Percentiles rank a stretch among this genome's conserved stretches.
Conservation (phyloP, 2,888 invertebrate genomes). For the Conops quadrifasciatus region DNA sequence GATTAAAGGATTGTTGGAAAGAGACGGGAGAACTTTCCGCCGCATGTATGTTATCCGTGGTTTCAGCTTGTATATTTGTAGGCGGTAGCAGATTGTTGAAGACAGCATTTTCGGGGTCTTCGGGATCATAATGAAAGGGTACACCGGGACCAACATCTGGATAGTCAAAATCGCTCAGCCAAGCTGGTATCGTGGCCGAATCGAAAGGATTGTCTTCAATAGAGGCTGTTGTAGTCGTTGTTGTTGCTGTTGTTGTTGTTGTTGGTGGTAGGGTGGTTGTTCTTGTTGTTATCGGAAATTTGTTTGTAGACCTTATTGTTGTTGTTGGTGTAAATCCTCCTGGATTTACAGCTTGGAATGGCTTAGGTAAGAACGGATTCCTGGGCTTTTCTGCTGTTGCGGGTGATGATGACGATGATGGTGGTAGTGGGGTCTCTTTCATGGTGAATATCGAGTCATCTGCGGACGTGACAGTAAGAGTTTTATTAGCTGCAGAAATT, state of each 20-base stretch:
- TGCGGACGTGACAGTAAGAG: slow-evolving; percentile 40
- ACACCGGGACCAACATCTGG: slow-evolving; percentile 62
- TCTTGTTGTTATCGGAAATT: slow-evolving; percentile 34
- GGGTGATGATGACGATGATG: slow-evolving; percentile 31
- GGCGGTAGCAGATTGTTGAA: slow-evolving; percentile 46
- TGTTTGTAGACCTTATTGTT: slow-evolving; percentile 21
- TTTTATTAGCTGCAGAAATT: slow-evolving; percentile 32
- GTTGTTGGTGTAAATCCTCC: slow-evolving; percentile 34
- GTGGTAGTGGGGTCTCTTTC: slow-evolving; percentile 35
- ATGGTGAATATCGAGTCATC: slow-evolving; percentile 41
- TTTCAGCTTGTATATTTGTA: slow-evolving; percentile 35
- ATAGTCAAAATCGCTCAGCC: slow-evolving; percentile 60
- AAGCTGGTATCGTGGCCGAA: slow-evolving; percentile 58
- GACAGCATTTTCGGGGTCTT: slow-evolving; percentile 43
- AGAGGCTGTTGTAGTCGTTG: slow-evolving; percentile 44
- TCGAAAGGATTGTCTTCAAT: slow-evolving; percentile 52
- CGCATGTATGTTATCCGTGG: slow-evolving; percentile 39
- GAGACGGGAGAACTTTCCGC: slow-evolving; percentile 38
- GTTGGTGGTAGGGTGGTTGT: slow-evolving; percentile 38
- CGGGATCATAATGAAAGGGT: slow-evolving; percentile 51
- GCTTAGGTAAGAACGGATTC: slow-evolving; percentile 43
- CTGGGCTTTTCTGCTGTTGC: slow-evolving; percentile 24
- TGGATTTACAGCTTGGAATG: slow-evolving; percentile 30
- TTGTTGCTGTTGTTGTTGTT: slow-evolving; percentile 41
- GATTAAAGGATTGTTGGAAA: slow-evolving; percentile 38